phyloP scores from a whole-genome alignment of 2,797 vertebrate species.

The Odontamblyopus rebecca region DNA sequence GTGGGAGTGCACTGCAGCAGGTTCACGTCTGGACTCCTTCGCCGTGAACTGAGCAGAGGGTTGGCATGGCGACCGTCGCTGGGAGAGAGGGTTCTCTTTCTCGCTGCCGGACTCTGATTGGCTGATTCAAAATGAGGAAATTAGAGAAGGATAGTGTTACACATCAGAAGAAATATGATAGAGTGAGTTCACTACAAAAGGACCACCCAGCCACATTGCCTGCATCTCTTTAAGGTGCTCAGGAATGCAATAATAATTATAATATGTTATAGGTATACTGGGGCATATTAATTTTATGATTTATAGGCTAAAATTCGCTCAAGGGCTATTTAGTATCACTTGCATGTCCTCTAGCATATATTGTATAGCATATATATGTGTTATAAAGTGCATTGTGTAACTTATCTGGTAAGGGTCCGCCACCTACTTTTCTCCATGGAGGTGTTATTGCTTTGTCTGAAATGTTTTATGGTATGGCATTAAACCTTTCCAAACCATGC shows the following conservation, averaged over 20 bases:
- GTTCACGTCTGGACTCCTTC: constrained; percentile 59
- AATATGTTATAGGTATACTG: background rate
- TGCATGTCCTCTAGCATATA: background rate
- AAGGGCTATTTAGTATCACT: background rate
- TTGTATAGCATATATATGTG: background rate
- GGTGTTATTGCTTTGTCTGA: no score
- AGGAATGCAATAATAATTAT: constrained; percentile 28
- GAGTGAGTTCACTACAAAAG: constrained; percentile 28
- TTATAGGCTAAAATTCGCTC: background rate
- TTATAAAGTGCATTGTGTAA: no score
- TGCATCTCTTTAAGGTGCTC: constrained; percentile 23
- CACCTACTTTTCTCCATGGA: no score
- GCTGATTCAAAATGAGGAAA: constrained; percentile 69
- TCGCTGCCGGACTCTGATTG: constrained; percentile 79
- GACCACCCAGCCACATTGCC: constrained; percentile 53
- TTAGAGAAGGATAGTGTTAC: constrained; percentile 60
- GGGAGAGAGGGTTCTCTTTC: constrained; percentile 81
- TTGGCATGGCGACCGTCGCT: constrained; percentile 61
- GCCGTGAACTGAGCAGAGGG: constrained; percentile 55
- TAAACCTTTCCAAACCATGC: no score
- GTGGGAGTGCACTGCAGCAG: constrained; percentile 65
- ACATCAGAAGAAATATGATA: constrained; percentile 59
- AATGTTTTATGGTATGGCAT: no score
- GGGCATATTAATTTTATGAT: background rate
- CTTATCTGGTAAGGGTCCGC: no score